These are phyloP conservation scores for Macrophya annulata DNA, from an alignment of 2,888 invertebrate genomes.

Conservation along the genomic window DNA sequence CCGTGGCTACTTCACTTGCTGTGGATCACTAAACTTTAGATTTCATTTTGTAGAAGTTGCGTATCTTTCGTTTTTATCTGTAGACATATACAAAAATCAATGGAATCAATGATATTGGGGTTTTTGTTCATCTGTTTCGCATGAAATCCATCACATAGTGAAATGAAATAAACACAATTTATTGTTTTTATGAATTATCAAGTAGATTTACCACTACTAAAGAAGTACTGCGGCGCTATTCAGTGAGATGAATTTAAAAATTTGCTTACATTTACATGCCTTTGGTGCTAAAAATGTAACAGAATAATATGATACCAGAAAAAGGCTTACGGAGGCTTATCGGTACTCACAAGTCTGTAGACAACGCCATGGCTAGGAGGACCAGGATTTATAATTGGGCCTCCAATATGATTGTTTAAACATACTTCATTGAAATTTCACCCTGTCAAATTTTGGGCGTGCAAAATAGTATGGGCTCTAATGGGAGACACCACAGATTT, in stretches of 20 bases:
- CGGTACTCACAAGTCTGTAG: no score
- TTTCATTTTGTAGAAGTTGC: background rate
- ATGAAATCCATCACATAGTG: background rate
- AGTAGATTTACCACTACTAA: background rate
- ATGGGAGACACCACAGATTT: no score
- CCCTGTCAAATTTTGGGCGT: no score
- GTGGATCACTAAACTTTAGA: background rate
- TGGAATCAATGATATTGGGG: background rate
- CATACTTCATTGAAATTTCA: no score
- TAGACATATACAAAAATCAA: background rate
- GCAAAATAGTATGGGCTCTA: no score
- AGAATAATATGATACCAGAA: no score
- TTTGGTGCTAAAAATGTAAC: background rate
- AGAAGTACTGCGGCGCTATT: background rate
- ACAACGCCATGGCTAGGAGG: no score
- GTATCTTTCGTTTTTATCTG: background rate
- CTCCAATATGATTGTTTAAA: no score
- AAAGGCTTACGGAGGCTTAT: no score
- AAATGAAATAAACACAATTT: slow-evolving; percentile 40
- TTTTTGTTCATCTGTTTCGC: background rate
- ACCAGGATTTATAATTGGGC: no score
- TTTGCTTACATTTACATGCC: background rate
- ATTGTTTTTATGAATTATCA: slow-evolving; percentile 36
- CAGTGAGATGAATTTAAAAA: background rate
- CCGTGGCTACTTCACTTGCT: no score